phyloP scores from a whole-genome alignment of 2,888 invertebrate genomes.

The Germaria angustata region DNA sequence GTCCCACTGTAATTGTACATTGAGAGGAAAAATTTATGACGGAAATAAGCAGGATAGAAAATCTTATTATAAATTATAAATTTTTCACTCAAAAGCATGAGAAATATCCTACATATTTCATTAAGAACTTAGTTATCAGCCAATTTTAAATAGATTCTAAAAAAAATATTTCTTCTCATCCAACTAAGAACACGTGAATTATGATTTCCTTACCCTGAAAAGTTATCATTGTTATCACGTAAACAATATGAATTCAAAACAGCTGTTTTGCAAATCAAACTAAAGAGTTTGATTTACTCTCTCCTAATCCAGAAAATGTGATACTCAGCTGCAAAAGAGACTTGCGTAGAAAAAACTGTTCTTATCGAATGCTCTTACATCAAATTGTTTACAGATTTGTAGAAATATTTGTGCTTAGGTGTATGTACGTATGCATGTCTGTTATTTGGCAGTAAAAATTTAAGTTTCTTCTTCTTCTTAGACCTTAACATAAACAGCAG shows the following conservation, averaged over 20 bases:
- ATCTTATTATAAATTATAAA: no score
- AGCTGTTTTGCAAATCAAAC: conserved; percentile 53
- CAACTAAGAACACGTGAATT: no score
- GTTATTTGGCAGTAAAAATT: background rate
- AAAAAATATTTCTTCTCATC: no score
- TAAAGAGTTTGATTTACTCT: conserved; percentile 31
- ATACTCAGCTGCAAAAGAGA: background rate
- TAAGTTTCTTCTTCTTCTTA: background rate
- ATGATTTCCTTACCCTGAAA: background rate
- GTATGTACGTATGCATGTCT: background rate
- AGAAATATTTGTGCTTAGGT: background rate
- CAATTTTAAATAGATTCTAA: no score
- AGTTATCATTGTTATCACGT: no score
- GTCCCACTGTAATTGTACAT: no score
- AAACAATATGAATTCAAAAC: conserved; percentile 23
- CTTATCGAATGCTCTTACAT: conserved; percentile 16
- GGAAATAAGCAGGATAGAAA: no score
- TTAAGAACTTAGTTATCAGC: no score
- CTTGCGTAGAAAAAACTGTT: background rate
- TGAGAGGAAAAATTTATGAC: no score
- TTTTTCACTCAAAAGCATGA: no score
- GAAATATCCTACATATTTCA: no score
- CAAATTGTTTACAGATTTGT: background rate
- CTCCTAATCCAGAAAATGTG: background rate
- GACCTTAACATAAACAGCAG: background rate